Conservation (phyloP, 2,888 invertebrate species). For the Diplolepis rosae region DNA sequence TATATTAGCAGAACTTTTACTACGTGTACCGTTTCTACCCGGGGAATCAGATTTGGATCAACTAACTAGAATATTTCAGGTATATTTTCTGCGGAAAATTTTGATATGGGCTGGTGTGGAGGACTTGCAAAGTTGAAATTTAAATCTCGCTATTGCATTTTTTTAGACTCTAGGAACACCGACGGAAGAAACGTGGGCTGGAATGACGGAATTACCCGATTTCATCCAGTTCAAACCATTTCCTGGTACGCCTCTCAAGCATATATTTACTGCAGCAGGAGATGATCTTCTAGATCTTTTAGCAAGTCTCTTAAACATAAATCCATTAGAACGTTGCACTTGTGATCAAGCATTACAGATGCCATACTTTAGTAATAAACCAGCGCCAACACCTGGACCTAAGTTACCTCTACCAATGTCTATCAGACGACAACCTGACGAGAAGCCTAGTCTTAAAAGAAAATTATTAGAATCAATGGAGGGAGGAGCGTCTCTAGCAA, state of each 20-base stretch:
- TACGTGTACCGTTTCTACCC: slow-evolving; percentile 94
- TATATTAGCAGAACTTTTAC: slow-evolving; percentile 93
- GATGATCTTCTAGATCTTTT: slow-evolving; percentile 92
- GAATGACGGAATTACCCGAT: slow-evolving; percentile 87
- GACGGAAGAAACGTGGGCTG: slow-evolving; percentile 93
- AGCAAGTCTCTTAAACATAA: slow-evolving; percentile 84
- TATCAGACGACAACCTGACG: slow-evolving; percentile 78
- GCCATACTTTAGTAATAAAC: slow-evolving; percentile 93
- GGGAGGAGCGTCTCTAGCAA: slow-evolving; percentile 81
- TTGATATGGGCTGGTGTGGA: no score
- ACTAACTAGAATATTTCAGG: slow-evolving; percentile 94
- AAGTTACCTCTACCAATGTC: slow-evolving; percentile 87
- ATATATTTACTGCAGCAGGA: slow-evolving; percentile 96
- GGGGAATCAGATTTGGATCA: slow-evolving; percentile 99
- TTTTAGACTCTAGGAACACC: slow-evolving; percentile 87
- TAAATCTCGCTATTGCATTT: no score
- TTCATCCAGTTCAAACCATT: slow-evolving; percentile 94
- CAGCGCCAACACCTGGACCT: slow-evolving; percentile 88
- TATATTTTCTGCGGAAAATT: slow-evolving; percentile 65
- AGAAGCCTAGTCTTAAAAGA: slow-evolving; percentile 84
- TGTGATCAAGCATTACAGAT: slow-evolving; percentile 90
- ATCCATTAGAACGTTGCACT: slow-evolving; percentile 87
- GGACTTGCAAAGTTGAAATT: no score
- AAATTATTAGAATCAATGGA: slow-evolving; percentile 84
- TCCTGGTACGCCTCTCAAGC: slow-evolving; percentile 87